Conservation (phyloP, 2,888 invertebrate species). For the Cryptophagus acutangulus region DNA sequence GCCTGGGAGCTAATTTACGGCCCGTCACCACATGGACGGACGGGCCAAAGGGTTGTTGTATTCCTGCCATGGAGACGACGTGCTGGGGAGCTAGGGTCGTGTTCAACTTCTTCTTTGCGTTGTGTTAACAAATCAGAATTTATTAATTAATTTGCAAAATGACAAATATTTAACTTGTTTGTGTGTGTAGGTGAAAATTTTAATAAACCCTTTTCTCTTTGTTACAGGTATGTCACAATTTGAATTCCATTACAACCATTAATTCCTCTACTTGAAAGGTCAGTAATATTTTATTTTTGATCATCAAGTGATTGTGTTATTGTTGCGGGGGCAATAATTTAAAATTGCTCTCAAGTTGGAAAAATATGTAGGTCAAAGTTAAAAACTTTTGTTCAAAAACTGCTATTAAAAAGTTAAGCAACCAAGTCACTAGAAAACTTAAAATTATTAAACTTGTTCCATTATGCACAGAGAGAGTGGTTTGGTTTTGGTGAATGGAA, state of each 20-base stretch:
- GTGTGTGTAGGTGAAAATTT: too few relatives aligned
- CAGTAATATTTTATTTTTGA: too few relatives aligned
- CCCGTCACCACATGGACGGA: conserved; percentile 45
- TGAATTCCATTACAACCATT: too few relatives aligned
- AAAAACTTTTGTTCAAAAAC: conserved; percentile 38
- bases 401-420: conserved; percentile 39
- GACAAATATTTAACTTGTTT: too few relatives aligned
- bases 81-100: neutral
- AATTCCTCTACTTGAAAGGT: too few relatives aligned
- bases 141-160: too few relatives aligned
- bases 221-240: conserved; percentile 4
- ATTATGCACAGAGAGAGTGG: conserved; percentile 3
- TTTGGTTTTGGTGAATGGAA: conserved; percentile 1
- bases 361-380: conserved; percentile 35
- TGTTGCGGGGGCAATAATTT: too few relatives aligned
- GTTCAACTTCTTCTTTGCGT: neutral
- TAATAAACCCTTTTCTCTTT: neutral
- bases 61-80: neutral
- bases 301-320: too few relatives aligned
- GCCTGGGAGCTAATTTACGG: conserved; percentile 48
- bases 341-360: neutral
- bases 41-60: conserved; percentile 25
- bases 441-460: conserved; percentile 34
- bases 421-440: conserved; percentile 35
- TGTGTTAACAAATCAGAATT: too few relatives aligned